Conservation (phyloP, 2,113 vertebrate genomes). For the mouse (Mus musculus) region GRCm39 chr3:119415501-119416000, state of each 20-base stretch:
- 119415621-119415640: neutral
- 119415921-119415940: slow-evolving; percentile 78
- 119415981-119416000: slow-evolving; percentile 74
- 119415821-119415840: slow-evolving; percentile 23
- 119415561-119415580: neutral
- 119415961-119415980: slow-evolving; percentile 67
- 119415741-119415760: slow-evolving; percentile 21
- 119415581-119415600: rapidly evolving
- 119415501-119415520: neutral
- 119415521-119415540: neutral
- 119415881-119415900: slow-evolving; percentile 74
- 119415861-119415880: slow-evolving; percentile 59
- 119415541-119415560: neutral
- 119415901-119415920: slow-evolving; percentile 70
- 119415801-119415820: slow-evolving; percentile 56
- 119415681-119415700: neutral
- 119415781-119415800: neutral
- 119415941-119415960: slow-evolving; percentile 76
- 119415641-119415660: neutral
- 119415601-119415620: neutral
- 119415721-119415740: neutral
- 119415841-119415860: slow-evolving; percentile 56
- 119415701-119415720: neutral
- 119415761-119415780: slow-evolving; percentile 3
- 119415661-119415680: neutral